These are phyloP conservation scores for Bombus waltoni DNA, from an alignment of 1,140 invertebrate species.

Conservation along the genomic window DNA sequence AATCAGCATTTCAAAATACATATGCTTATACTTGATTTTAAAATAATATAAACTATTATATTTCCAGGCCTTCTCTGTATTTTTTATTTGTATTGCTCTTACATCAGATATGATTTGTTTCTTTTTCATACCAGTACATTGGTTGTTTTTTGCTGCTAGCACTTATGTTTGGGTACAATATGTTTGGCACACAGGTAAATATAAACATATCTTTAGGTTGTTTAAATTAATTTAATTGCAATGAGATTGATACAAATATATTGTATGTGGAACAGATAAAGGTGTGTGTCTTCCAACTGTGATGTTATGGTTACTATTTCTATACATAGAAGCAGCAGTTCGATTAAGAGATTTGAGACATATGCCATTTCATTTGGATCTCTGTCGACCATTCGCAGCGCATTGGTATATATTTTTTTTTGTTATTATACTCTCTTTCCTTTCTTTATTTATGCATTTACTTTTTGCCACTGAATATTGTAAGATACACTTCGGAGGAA, in stretches of 20 bases:
- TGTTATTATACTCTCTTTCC: slow-evolving; percentile 39
- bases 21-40: slow-evolving; percentile 79
- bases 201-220: neutral
- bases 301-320: slow-evolving; percentile 96
- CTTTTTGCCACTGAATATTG: no score
- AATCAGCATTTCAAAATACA: slow-evolving; percentile 82
- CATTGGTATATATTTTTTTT: slow-evolving; percentile 91
- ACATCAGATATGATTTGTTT: slow-evolving; percentile 99
- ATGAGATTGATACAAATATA: neutral
- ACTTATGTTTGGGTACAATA: slow-evolving; percentile 99
- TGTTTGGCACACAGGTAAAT: slow-evolving; percentile 98
- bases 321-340: slow-evolving; percentile 97
- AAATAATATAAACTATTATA: slow-evolving; percentile 49
- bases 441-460: neutral
- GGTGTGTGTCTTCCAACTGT: slow-evolving; percentile 97
- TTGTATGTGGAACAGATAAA: slow-evolving; percentile 86
- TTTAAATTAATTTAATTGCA: slow-evolving; percentile 2
- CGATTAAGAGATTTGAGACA: slow-evolving; percentile 93
- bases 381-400: slow-evolving; percentile 98
- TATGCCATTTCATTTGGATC: slow-evolving; percentile 94
- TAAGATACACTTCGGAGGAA: no score
- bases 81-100: slow-evolving; percentile 98
- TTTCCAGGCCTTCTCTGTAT: slow-evolving; percentile 97
- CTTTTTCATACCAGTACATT: slow-evolving; percentile 99
- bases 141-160: slow-evolving; percentile 98